These are phyloP conservation scores for Notolabrus celidotus DNA, from an alignment of 2,797 vertebrate genomes.

Conservation along the genomic window DNA sequence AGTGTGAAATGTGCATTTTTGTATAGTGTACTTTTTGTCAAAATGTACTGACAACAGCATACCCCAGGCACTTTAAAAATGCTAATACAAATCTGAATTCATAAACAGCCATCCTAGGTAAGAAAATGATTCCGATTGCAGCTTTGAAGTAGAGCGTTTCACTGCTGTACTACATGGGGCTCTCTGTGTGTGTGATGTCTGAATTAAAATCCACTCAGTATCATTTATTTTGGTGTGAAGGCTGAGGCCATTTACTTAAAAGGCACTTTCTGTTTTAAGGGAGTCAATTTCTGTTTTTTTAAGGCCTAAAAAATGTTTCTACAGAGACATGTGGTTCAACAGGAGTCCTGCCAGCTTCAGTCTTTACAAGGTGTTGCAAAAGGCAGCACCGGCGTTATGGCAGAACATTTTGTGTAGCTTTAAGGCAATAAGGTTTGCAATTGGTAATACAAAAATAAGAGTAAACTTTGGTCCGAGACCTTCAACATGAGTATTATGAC, in stretches of 20 bases:
- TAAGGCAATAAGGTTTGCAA: conserved; percentile 74
- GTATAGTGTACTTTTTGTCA: conserved; percentile 22
- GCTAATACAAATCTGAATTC: conserved; percentile 22
- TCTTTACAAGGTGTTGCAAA: conserved; percentile 42
- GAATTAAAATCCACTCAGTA: conserved; percentile 57
- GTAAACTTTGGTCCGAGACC: conserved; percentile 80
- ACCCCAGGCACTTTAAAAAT: conserved; percentile 29
- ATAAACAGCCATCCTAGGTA: neutral
- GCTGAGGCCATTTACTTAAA: conserved; percentile 41
- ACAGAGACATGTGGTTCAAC: conserved; percentile 29
- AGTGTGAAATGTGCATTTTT: conserved; percentile 16
- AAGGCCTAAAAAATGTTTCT: conserved; percentile 20
- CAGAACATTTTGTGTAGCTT: conserved; percentile 46
- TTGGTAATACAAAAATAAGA: conserved; percentile 59
- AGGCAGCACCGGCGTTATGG: conserved; percentile 38
- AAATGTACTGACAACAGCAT: conserved; percentile 1
- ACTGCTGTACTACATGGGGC: conserved; percentile 7
- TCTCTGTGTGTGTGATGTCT: conserved; percentile 24
- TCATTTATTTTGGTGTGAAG: conserved; percentile 26
- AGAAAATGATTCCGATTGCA: neutral
- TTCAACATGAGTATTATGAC: conserved; percentile 52
- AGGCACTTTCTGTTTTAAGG: conserved; percentile 69
- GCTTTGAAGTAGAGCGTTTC: conserved; percentile 3
- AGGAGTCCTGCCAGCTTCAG: conserved; percentile 39
- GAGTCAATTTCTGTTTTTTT: conserved; percentile 26